Percentiles rank a stretch among this genome's conserved stretches.
These are phyloP conservation scores for Mycogona germanica DNA, from an alignment of 2,888 invertebrate species.

Conservation along the genomic window DNA sequence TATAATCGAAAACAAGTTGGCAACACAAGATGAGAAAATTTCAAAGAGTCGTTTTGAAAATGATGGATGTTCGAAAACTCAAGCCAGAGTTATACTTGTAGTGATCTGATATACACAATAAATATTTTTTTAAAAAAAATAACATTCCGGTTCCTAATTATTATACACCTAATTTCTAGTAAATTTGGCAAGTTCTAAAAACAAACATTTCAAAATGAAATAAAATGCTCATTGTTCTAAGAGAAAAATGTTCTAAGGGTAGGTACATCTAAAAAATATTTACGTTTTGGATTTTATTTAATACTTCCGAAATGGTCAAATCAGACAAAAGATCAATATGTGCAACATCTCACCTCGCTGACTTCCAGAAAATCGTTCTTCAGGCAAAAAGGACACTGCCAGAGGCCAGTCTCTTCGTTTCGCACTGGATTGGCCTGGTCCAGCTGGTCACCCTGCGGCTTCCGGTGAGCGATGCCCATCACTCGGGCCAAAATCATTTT, in stretches of 20 bases:
- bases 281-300: too few species aligned
- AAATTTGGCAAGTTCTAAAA: too few species aligned
- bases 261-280: too few species aligned
- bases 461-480: conserved; percentile 59
- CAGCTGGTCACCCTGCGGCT: conserved; percentile 83
- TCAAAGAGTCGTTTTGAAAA: too few species aligned
- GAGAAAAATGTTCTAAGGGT: too few species aligned
- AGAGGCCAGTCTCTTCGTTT: conserved; percentile 85
- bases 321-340: not conserved
- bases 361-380: conserved; percentile 93
- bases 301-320: too few species aligned
- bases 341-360: conserved; percentile 53
- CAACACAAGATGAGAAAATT: not conserved
- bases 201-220: too few species aligned
- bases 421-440: conserved; percentile 93
- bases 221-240: too few species aligned
- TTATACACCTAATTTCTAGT: too few species aligned
- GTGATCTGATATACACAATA: not conserved
- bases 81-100: not conserved
- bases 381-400: conserved; percentile 96
- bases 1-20: not conserved
- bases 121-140: too few species aligned
- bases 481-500: conserved; percentile 69
- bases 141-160: too few species aligned
- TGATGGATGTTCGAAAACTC: too few species aligned